phyloP scores from a whole-genome alignment of 2,888 invertebrate genomes.

The Halictus quadricinctus region DNA sequence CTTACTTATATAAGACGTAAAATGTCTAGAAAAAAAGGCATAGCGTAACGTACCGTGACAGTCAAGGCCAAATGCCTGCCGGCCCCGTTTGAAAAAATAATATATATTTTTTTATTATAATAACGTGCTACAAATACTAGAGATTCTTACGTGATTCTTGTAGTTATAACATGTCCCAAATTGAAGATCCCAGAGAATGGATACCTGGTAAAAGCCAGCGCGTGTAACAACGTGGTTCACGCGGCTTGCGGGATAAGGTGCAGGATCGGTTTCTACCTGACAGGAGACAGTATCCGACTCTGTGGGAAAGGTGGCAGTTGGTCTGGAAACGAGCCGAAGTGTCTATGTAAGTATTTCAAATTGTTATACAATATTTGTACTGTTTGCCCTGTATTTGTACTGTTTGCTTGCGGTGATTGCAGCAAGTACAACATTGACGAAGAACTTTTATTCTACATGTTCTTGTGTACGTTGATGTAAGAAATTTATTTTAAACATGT shows the following conservation, averaged over 20 bases:
- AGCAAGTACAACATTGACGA: no score
- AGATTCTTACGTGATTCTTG: background rate
- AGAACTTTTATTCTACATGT: no score
- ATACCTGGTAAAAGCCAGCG: slow-evolving; percentile 86
- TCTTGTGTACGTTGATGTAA: background rate
- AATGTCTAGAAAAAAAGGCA: no score
- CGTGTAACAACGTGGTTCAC: slow-evolving; percentile 86
- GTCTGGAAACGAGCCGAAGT: slow-evolving; percentile 86
- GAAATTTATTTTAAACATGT: background rate
- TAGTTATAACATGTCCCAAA: slow-evolving; percentile 85
- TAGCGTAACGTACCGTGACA: no score
- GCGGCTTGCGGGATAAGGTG: slow-evolving; percentile 89
- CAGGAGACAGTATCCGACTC: slow-evolving; percentile 85
- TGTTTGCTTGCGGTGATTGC: no score
- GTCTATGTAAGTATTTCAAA: slow-evolving; percentile 85
- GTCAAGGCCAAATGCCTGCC: no score
- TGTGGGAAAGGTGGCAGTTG: slow-evolving; percentile 87
- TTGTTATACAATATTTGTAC: background rate
- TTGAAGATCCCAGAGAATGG: slow-evolving; percentile 86
- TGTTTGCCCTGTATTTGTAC: no score
- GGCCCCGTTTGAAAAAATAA: no score
- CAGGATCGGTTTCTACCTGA: slow-evolving; percentile 85
- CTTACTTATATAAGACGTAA: no score
- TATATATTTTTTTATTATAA: background rate
- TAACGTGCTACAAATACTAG: background rate